Evolutionary conservation across 2,113 vertebrate genomes (phyloP).

Genomic region (Leucopsar rothschildi): DNA sequence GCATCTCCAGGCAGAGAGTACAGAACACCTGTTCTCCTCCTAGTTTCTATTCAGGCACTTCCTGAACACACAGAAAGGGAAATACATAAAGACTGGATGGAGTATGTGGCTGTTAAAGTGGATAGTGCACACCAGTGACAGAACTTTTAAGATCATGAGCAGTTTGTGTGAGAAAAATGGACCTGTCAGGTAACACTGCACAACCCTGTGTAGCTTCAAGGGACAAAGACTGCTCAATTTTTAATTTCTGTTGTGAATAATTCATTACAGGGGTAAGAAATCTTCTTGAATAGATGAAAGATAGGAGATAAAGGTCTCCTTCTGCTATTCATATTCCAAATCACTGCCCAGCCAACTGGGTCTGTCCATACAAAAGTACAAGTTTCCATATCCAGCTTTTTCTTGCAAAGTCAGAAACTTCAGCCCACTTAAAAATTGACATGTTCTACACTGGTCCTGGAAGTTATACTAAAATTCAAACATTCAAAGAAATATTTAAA

Average conservation of each 20-base stretch:
- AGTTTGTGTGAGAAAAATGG: constrained; percentile 8
- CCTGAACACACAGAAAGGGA: neutral
- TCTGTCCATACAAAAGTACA: neutral
- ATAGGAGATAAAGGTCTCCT: neutral
- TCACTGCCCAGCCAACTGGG: neutral
- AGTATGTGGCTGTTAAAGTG: neutral
- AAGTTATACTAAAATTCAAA: neutral
- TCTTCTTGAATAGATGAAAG: constrained; percentile 16
- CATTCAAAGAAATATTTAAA: neutral
- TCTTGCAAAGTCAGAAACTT: neutral
- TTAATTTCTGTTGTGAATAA: constrained; percentile 37
- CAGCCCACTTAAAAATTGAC: neutral
- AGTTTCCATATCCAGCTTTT: neutral
- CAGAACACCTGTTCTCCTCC: neutral
- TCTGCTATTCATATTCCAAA: neutral
- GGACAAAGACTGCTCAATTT: constrained; percentile 10
- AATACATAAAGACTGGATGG: neutral
- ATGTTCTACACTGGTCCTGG: neutral
- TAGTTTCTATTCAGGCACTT: neutral
- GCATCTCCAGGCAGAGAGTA: neutral
- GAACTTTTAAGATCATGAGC: neutral
- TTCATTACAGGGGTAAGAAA: constrained; percentile 18
- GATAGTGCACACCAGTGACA: neutral
- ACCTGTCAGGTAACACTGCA: constrained; percentile 17
- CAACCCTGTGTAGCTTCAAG: neutral